Evolutionary conservation across 2,888 invertebrate species (phyloP), one percentile per base, ranked within the genome.

Genomic region (Fragum fragum): DNA sequence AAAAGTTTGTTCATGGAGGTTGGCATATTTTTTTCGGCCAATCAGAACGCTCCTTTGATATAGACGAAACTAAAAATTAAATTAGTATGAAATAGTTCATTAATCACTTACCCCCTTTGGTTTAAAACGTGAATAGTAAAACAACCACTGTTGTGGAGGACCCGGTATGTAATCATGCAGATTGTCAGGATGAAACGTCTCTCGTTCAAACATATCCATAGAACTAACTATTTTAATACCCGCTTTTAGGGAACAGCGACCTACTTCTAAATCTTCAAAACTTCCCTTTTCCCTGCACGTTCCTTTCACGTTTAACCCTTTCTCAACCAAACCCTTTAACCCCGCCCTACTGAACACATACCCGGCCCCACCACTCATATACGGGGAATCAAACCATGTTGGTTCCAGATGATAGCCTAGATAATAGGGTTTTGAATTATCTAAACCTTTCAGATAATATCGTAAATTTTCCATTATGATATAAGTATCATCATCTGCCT

Each of bases 301-400:
- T 0, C 85, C 85, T 42, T 79, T 53, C 9, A 69, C 77, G 21
- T 80, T 70, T 18, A 83, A 39, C 16, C 86, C 86, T 26, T 79
- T 83, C 69, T 86, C 81, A 14, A 86, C 79, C 6, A 86, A 55
- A 11, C 28, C 28, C 47, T 73, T 83, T 3, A 86, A 47, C 26
- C 86, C 86, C 5, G 75, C 76, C 32, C 53, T 76, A 63, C 79
- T 86, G 21, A 86, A 86, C 18, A 86, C 80, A 74, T 86, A 86
- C 0, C 86, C 86, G 1, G 86, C 86, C 16, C 86, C 86, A 29
- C 86, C 86, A 52, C 86, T 86, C 86, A 86, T 86, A 42, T 86
- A 86, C 32, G 83, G 79, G n/a, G 81, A 81, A 57, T 83, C 79
- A 72, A 68, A 83, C 81, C 81, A 86, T 16, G 74, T 28, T 0